Percentiles rank a stretch among this genome's conserved stretches.
These are phyloP conservation scores for Aphodius sticticus DNA, from an alignment of 2,888 invertebrate species.

Conservation along the genomic window DNA sequence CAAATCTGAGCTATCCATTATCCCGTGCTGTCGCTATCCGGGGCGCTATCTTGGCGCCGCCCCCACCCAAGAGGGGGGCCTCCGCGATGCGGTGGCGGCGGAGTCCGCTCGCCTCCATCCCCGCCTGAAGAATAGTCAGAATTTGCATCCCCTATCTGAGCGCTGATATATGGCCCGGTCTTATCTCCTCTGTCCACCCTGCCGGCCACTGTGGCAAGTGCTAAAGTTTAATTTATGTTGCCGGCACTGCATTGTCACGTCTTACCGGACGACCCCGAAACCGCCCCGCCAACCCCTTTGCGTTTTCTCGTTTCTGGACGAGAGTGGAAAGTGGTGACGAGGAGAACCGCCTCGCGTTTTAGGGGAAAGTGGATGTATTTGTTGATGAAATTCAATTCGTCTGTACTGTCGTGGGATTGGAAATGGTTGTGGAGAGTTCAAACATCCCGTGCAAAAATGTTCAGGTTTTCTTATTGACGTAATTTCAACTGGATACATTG, in stretches of 20 bases:
- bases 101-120: slow-evolving; percentile 57
- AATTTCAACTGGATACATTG: no score
- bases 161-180: slow-evolving; percentile 59
- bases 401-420: no score
- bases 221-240: slow-evolving; percentile 62
- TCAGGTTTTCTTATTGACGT: no score
- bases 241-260: slow-evolving; percentile 60
- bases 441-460: no score
- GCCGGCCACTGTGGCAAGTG: slow-evolving; percentile 59
- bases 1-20: slow-evolving; percentile 47
- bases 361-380: no score
- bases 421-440: no score
- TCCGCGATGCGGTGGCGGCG: slow-evolving; percentile 37
- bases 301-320: neutral
- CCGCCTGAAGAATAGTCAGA: slow-evolving; percentile 53
- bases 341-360: neutral
- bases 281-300: slow-evolving; percentile 14
- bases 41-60: slow-evolving; percentile 48
- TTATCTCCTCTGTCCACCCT: slow-evolving; percentile 61
- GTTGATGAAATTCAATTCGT: no score
- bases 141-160: slow-evolving; percentile 54
- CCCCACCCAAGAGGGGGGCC: slow-evolving; percentile 58
- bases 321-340: neutral
- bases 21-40: slow-evolving; percentile 45
- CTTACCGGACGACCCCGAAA: slow-evolving; percentile 55